These are phyloP conservation scores for Folsomia manolachei DNA, from an alignment of 2,888 invertebrate genomes.

Conservation along the genomic window DNA sequence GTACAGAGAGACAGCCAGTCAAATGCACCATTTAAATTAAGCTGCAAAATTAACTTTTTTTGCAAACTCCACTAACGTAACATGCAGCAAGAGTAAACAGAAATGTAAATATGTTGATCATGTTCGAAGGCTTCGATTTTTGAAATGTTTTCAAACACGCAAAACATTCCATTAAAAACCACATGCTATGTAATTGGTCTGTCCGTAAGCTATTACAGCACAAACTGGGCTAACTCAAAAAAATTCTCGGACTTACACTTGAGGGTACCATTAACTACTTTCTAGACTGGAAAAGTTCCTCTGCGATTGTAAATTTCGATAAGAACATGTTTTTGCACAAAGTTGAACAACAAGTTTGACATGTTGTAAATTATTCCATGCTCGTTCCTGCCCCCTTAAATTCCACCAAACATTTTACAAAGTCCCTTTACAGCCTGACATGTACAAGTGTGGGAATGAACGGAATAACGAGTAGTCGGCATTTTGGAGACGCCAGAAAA, in stretches of 20 bases:
- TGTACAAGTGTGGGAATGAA: too few species aligned
- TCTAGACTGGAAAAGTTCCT: background rate
- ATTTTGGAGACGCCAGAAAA: too few species aligned
- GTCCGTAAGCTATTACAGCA: background rate
- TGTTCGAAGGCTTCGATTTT: background rate
- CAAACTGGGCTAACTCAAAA: too few species aligned
- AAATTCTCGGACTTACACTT: background rate
- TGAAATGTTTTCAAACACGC: background rate
- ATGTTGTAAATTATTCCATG: background rate
- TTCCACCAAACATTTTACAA: background rate
- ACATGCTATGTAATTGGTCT: too few species aligned
- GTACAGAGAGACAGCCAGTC: background rate
- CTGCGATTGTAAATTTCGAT: slow-evolving; percentile 2
- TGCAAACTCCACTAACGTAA: background rate
- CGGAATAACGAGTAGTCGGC: background rate
- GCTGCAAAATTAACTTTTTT: background rate
- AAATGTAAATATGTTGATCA: background rate
- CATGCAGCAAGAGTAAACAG: background rate
- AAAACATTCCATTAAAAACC: too few species aligned
- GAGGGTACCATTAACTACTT: background rate
- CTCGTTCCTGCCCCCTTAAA: background rate
- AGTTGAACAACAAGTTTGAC: background rate
- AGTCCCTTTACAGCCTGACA: background rate
- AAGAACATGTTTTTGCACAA: background rate
- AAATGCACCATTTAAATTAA: background rate